Conservation (phyloP, 2,888 invertebrate species). For the Nephrocerus scutellatus region DNA sequence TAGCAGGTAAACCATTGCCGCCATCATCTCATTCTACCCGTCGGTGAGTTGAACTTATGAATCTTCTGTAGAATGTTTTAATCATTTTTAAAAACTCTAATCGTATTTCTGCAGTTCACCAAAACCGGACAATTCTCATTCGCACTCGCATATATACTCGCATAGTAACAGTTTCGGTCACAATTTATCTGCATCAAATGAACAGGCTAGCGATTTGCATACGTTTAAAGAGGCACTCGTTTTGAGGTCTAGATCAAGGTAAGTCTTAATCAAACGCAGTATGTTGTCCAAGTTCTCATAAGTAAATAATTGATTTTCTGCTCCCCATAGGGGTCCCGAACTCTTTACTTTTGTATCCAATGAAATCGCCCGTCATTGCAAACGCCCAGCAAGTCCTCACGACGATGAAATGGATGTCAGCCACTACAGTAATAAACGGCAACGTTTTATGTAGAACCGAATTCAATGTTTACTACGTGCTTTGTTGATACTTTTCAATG, state of each 20-base stretch:
- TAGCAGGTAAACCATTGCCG: constrained; percentile 65
- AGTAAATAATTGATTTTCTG: too few relatives aligned
- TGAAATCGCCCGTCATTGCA: constrained; percentile 67
- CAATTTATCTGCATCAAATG: constrained; percentile 37
- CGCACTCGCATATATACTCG: constrained; percentile 3
- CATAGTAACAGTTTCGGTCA: constrained; percentile 3
- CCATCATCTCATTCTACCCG: constrained; percentile 50
- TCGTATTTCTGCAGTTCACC: constrained; percentile 41
- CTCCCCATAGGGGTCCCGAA: constrained; percentile 54
- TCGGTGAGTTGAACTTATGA: constrained; percentile 45
- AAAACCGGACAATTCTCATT: constrained; percentile 34
- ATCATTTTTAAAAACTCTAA: too few relatives aligned
- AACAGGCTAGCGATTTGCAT: constrained; percentile 55
- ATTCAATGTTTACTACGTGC: too few relatives aligned
- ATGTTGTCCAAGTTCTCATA: too few relatives aligned
- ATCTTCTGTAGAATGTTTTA: too few relatives aligned
- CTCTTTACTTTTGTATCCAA: constrained; percentile 65
- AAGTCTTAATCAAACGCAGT: constrained; percentile 5
- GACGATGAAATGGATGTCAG: constrained; percentile 74
- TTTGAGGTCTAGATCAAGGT: constrained; percentile 49
- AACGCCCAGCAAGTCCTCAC: constrained; percentile 60
- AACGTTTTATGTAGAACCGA: constrained; percentile 60
- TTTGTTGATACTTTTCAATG: too few relatives aligned
- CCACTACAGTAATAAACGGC: constrained; percentile 62
- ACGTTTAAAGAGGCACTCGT: constrained; percentile 70